phyloP scores from a whole-genome alignment of 1,140 invertebrate species.

The Panagrolaimus sp. region DNA sequence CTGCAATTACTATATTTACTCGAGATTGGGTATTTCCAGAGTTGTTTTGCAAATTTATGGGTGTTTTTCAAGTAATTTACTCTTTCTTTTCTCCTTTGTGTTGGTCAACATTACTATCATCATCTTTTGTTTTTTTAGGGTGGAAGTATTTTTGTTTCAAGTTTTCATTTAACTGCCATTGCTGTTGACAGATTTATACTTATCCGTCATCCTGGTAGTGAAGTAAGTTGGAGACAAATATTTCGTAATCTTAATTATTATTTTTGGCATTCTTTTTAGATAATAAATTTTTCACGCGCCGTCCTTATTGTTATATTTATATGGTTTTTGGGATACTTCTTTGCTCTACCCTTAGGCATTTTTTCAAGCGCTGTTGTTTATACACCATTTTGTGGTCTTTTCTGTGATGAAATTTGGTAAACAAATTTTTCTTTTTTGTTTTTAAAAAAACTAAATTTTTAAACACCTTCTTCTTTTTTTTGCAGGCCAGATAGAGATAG shows the following conservation, averaged over 20 bases:
- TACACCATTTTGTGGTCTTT: conserved; percentile 51
- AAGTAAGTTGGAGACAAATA: conserved; percentile 34
- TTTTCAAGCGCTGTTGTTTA: conserved; percentile 45
- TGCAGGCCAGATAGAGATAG: conserved; percentile 46
- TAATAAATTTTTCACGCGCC: conserved; percentile 51
- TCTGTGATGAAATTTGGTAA: conserved; percentile 57
- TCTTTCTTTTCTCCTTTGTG: conserved; percentile 15
- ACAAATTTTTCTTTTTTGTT: conserved; percentile 19
- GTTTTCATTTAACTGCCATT: conserved; percentile 57
- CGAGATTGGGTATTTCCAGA: conserved; percentile 58
- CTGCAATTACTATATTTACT: conserved; percentile 55
- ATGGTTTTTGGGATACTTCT: conserved; percentile 53
- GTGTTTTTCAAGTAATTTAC: conserved; percentile 52
- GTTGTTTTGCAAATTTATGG: conserved; percentile 57
- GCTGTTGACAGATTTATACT: conserved; percentile 57
- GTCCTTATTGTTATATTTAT: conserved; percentile 49
- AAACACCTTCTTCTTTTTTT: conserved; percentile 35
- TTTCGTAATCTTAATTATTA: neutral
- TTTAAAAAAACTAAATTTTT: conserved; percentile 27
- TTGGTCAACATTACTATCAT: neutral
- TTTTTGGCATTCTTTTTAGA: conserved; percentile 32
- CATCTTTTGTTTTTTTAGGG: conserved; percentile 42
- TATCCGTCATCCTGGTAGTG: conserved; percentile 47
- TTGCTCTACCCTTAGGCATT: conserved; percentile 55
- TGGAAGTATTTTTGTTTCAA: conserved; percentile 57